These are phyloP conservation scores for Ceratina japonica DNA, from an alignment of 1,140 invertebrate species.

Conservation along the genomic window DNA sequence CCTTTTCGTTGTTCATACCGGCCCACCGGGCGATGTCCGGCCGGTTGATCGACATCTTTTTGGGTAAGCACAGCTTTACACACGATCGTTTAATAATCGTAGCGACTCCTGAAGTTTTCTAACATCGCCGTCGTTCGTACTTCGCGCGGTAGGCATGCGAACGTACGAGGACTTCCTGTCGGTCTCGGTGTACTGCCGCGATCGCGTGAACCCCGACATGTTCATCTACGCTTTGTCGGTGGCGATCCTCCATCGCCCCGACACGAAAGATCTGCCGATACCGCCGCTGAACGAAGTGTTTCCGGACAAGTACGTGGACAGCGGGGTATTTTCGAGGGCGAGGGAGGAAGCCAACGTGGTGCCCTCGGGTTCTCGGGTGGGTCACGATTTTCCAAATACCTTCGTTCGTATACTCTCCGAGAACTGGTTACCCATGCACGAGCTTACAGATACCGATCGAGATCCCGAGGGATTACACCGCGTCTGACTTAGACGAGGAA, in stretches of 20 bases:
- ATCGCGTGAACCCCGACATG: conserved; percentile 87
- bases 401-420: no score
- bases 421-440: no score
- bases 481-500: conserved; percentile 86
- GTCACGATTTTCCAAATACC: not conserved
- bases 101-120: not conserved
- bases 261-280: conserved; percentile 86
- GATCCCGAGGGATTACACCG: conserved; percentile 87
- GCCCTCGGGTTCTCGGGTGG: conserved; percentile 82
- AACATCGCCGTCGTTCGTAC: no score
- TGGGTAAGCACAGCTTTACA: conserved; percentile 78
- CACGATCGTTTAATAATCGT: not conserved
- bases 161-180: conserved; percentile 86
- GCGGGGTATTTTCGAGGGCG: conserved; percentile 84
- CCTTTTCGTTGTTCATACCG: conserved; percentile 88
- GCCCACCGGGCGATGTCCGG: conserved; percentile 85
- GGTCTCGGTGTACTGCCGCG: conserved; percentile 85
- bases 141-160: conserved; percentile 81
- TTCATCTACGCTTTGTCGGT: conserved; percentile 89
- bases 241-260: conserved; percentile 86
- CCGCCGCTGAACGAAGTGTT: conserved; percentile 87
- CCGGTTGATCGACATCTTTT: conserved; percentile 86
- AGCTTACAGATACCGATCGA: conserved; percentile 81
- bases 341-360: conserved; percentile 85
- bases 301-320: conserved; percentile 89